Evolutionary conservation across 2,113 vertebrate genomes (phyloP), one percentile per base, ranked within the genome.

Genomic region (Daboia siamensis): DNA sequence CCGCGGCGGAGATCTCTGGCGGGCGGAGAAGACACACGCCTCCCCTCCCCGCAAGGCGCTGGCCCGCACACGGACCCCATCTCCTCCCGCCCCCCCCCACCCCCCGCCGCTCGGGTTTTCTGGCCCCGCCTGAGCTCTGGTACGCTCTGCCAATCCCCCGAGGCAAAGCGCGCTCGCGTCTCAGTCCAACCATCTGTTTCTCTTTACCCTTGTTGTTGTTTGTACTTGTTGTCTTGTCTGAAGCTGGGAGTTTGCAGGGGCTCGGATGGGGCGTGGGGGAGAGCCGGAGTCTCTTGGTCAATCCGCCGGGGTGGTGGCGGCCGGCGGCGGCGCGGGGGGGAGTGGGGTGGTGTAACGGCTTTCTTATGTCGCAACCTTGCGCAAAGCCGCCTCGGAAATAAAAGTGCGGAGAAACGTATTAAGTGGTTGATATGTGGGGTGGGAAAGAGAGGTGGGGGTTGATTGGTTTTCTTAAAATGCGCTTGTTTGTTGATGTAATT

Each of bases 171-270:
- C 94, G 8, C 94, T 0, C 92, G 74, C 87, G 85, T 92, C 93
- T 95, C 93, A 95, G 96, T 96, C 96, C 94, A 96, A 95, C 96
- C 97, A 96, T 96, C 95, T 96, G 96, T 91, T 94, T 95, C 95
- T 94, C 94, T 93, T 90, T 93, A 88, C 6, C 54, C 54, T 55
- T 88, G 51, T 55, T 51, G 44, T 94, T 95, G 95, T 92, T 92
- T 85, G 91, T 51, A 8, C 91, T 93, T 95, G 95, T 95, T 97
- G 96, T 97, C 96, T 96, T 96, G 96, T 97, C 96, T 96, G 91
- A 92, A 85, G 90, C 33, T 74, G 92, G 44, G 90, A 33, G 61
- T 9, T 54, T 33, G n/a, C 48, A 39, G 26, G 29, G 24, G 86
- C n/a, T 12, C 21, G 46, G 13, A 17, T 11, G 33, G 33, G 26